Base-by-base conservation (phyloP, 2,797 vertebrate species). In the Onychomys torridus region DNA sequence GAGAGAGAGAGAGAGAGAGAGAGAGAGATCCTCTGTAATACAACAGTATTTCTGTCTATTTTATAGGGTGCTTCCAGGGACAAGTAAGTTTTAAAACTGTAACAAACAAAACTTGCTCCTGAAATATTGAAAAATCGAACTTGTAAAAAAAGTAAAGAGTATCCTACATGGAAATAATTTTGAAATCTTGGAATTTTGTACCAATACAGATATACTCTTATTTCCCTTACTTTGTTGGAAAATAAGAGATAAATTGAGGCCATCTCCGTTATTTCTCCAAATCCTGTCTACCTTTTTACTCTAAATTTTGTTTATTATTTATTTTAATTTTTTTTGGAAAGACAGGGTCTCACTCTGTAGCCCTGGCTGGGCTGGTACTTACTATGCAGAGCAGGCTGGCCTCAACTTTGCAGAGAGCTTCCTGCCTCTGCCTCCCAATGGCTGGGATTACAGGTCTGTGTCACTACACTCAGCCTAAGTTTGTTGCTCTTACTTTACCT, bases 191-290 rank as follows among this genome's bases (percentile, higher is more conserved):
- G n/a, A 82, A 65, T 79, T 11, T 87, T 93, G 7, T 78, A 65
- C 6, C 17, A 32, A 95, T 75, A 65, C 23, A n/a, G 67, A 0
- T 29, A 13, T 89, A 79, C 25, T 16, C 27, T 87, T 32, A 92
- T 90, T 90, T 85, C 67, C 52, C 17, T 81, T 92, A 81, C 59
- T 67, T 94, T 89, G 16, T 67, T 95, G 49, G 61, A 76, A 96
- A 79, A 63, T 63, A 89, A 82, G 94, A 34, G 40, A 34, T 90
- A 25, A 13, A 32, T 5, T 32, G 29, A 88, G 32, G 32, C 37
- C 8, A 29, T 49, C 12, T 49, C 14, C 11, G 69, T 29, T 14
- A 78, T 19, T 40, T 83, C 37, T 65, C 32, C 32, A 83, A 67
- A 84, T 89, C 13, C 29, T 6, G 13, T 85, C 32, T 75, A 85